Percentiles rank a stretch among this genome's conserved stretches.
phyloP scores from a whole-genome alignment of 2,113 vertebrate species.

The Leucopternis melanops region DNA sequence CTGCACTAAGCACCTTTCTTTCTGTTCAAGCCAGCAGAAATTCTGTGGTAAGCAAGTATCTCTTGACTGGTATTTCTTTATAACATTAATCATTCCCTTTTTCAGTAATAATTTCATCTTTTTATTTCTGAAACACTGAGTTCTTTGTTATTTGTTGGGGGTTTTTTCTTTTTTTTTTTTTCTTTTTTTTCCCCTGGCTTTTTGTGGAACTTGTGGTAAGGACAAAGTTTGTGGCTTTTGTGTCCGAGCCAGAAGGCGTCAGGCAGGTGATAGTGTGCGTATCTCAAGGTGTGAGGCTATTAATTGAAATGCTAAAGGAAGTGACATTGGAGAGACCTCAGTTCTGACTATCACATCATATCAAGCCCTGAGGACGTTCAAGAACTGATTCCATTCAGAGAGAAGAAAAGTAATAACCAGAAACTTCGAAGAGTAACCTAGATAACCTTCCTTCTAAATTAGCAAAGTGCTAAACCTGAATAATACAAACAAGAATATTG shows the following conservation, averaged over 20 bases:
- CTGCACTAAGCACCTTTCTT: not conserved
- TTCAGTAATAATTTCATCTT: not conserved
- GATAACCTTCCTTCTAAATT: not conserved
- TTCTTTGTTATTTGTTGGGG: not conserved
- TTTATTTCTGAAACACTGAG: not conserved
- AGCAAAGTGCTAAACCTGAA: not conserved
- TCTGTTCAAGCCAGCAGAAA: not conserved
- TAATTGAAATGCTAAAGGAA: not conserved
- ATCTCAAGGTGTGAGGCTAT: not conserved
- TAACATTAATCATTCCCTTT: not conserved
- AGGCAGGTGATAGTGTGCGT: not conserved
- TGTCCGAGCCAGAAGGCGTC: not conserved
- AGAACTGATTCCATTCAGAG: not conserved
- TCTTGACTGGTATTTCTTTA: not conserved
- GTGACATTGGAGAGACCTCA: not conserved
- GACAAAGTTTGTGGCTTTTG: not conserved
- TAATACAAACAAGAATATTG: not conserved
- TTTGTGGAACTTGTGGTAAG: not conserved
- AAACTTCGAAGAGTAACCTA: not conserved
- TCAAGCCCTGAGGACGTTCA: not conserved
- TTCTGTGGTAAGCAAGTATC: not conserved
- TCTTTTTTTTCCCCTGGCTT: not conserved
- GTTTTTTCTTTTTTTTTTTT: not conserved
- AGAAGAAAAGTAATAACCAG: not conserved
- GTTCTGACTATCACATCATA: not conserved